Conservation (phyloP, 1,140 invertebrate genomes). For the Mamestra configurata region DNA sequence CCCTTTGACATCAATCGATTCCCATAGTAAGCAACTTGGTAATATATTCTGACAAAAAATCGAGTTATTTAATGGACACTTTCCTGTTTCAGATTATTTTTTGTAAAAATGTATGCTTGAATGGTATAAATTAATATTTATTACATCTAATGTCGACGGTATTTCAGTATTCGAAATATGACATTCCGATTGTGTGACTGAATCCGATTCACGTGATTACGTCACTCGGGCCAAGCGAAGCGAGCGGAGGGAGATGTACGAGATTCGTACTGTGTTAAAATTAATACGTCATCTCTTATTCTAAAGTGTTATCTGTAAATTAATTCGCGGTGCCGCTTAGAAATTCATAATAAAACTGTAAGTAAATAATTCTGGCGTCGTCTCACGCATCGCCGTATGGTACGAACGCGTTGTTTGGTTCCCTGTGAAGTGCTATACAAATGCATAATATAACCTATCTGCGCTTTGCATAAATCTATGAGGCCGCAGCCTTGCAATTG, state of each 20-base stretch:
- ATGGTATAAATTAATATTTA: neutral
- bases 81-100: neutral
- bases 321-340: conserved; percentile 71
- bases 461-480: conserved; percentile 81
- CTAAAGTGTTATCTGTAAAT: conserved; percentile 74
- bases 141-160: neutral
- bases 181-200: conserved; percentile 28
- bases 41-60: neutral
- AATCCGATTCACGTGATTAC: conserved; percentile 60
- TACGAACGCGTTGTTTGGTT: conserved; percentile 81
- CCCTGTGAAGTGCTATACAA: conserved; percentile 81
- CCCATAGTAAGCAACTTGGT: too few species aligned
- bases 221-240: conserved; percentile 78
- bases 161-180: conserved; percentile 25
- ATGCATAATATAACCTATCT: conserved; percentile 87
- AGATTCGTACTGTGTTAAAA: conserved; percentile 82
- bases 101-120: neutral
- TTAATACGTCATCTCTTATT: conserved; percentile 84
- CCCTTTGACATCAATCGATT: too few species aligned
- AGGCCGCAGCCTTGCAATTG: conserved; percentile 79
- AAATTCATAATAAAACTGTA: conserved; percentile 77
- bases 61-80: neutral
- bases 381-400: conserved; percentile 58
- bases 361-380: conserved; percentile 69
- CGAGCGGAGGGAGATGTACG: conserved; percentile 77